Percentiles rank a stretch among this genome's conserved stretches.
These are phyloP conservation scores for Miltochrista miniata DNA, from an alignment of 2,888 invertebrate genomes.

Conservation along the genomic window DNA sequence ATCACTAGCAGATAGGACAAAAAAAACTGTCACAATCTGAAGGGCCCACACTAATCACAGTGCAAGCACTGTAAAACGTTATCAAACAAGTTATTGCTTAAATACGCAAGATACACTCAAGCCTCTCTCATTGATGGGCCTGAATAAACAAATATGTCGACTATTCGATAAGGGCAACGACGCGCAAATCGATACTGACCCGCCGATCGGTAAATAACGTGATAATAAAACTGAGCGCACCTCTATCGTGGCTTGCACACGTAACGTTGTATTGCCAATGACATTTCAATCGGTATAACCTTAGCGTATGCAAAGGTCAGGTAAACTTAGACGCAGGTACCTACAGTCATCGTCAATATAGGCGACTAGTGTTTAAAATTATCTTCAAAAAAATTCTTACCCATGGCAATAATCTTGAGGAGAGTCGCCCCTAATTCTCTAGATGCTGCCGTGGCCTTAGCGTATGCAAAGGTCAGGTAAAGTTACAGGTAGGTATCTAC, in stretches of 20 bases:
- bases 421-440: no score
- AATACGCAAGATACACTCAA: slow-evolving; percentile 78
- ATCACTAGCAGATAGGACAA: slow-evolving; percentile 58
- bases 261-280: slow-evolving; percentile 15
- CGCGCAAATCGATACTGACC: slow-evolving; percentile 73
- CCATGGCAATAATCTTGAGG: no score
- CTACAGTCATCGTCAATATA: no score
- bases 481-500: no score
- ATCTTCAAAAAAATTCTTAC: no score
- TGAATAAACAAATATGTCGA: slow-evolving; percentile 77
- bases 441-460: no score
- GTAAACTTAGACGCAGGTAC: no score
- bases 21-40: slow-evolving; percentile 61
- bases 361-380: no score
- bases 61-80: slow-evolving; percentile 69
- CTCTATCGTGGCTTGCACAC: slow-evolving; percentile 32
- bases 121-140: slow-evolving; percentile 71
- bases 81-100: slow-evolving; percentile 80
- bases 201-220: slow-evolving; percentile 59
- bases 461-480: no score
- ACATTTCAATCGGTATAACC: slow-evolving; percentile 15
- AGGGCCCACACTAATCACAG: slow-evolving; percentile 67
- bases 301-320: background rate
- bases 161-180: slow-evolving; percentile 69
- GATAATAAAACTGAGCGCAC: slow-evolving; percentile 62